phyloP scores from a whole-genome alignment of 1,140 invertebrate genomes.

The Dinothrombium tinctorium region DNA sequence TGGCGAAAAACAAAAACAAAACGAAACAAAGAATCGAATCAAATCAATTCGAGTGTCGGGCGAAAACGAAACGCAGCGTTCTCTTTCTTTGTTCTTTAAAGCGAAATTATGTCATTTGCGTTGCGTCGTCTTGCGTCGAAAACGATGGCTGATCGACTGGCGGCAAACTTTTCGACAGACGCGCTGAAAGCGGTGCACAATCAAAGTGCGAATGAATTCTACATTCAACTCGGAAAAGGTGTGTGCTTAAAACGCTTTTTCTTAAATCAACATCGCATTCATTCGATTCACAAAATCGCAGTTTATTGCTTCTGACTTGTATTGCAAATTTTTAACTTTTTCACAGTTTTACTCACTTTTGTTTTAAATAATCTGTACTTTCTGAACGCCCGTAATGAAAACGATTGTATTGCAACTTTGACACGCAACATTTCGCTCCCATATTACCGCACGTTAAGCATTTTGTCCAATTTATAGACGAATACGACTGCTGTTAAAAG shows the following conservation, averaged over 20 bases:
- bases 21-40: too few relatives aligned
- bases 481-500: background rate
- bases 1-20: too few relatives aligned
- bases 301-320: background rate
- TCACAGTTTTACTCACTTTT: background rate
- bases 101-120: too few relatives aligned
- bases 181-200: background rate
- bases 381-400: background rate
- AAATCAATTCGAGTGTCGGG: too few relatives aligned
- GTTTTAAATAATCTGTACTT: background rate
- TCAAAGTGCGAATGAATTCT: background rate
- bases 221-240: background rate
- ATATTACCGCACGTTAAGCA: background rate
- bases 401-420: background rate
- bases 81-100: too few relatives aligned
- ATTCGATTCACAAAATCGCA: background rate
- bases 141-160: too few relatives aligned
- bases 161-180: too few relatives aligned
- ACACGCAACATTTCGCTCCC: background rate
- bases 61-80: too few relatives aligned
- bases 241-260: background rate
- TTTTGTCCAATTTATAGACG: background rate
- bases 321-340: background rate
- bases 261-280: background rate
- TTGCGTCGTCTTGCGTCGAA: too few relatives aligned